Base-by-base conservation (phyloP, 2,888 invertebrate genomes). In the Chloroclysta siterata region DNA sequence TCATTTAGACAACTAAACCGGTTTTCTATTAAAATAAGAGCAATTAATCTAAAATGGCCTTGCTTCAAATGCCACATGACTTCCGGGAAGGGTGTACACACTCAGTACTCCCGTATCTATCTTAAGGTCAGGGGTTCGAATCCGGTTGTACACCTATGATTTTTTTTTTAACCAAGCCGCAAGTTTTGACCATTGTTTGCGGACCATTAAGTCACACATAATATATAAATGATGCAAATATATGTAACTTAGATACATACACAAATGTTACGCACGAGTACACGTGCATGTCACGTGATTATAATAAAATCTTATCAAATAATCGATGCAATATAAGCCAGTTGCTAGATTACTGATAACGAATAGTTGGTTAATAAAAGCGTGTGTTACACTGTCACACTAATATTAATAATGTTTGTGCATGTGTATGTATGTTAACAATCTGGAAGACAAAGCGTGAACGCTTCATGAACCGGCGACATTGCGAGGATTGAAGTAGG, bases 261-360 rank as follows among this genome's bases (percentile, higher is more conserved):
- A 44, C 8, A 44, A 22, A 15, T 15, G 14, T 2, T 44, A 36
- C 28, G 50, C 36, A 51, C 44, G 29, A 44, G 48, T 36, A 44
- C 55, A 59, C 59, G 51, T 63, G 62, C 29, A 15, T 6, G 14
- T 10, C 15, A 33, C 11, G n/a, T 15, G 48, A 68, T 76, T 84
- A 87, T 88, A 87, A 83, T 80, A 78, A 75, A 72, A 72, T 77
- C 78, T 88, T 89, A 89, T 88, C 89, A 83, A 89, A 87, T 87
- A 89, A 90, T 89, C 89, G 84, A 89, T 88, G 82, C 81, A 79
- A 60, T 59, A 42, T 39, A 56, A 57, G 53, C 44, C 57, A 44
- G 77, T 72, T 66, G 63, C 67, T 69, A 71, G 58, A 60, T 71
- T 63, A 60, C 62, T 52, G 58, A 59, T 44, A 53, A 56, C 39